These are phyloP conservation scores for Psilanteris sp. DNA, from an alignment of 1,140 invertebrate species.

Conservation along the genomic window DNA sequence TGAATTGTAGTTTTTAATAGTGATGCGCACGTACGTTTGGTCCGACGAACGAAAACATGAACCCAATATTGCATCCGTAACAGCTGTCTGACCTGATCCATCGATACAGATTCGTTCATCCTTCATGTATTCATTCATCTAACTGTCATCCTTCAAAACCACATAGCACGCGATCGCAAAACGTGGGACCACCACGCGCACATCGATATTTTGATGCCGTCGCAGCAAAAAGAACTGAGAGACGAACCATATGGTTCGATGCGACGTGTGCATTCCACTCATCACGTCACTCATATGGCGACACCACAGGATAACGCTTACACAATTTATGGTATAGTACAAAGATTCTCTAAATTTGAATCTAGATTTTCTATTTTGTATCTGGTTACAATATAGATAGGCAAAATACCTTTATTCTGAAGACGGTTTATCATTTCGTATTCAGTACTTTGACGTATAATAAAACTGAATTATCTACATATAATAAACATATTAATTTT, in stretches of 20 bases:
- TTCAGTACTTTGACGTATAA: too few species aligned
- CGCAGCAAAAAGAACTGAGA: conserved; percentile 40
- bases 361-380: conserved; percentile 50
- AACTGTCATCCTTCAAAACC: conserved; percentile 59
- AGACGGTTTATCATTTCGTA: not conserved
- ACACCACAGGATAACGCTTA: conserved; percentile 66
- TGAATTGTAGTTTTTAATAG: conserved; percentile 52
- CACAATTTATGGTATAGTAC: conserved; percentile 68
- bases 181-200: conserved; percentile 16
- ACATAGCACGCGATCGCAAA: conserved; percentile 49
- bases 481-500: too few species aligned
- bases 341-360: conserved; percentile 72
- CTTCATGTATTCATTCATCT: conserved; percentile 55
- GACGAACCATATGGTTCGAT: conserved; percentile 39
- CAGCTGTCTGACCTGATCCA: conserved; percentile 63
- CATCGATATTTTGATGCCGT: conserved; percentile 8
- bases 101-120: conserved; percentile 56
- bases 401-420: conserved; percentile 12
- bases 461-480: too few species aligned
- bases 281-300: conserved; percentile 41
- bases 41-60: conserved; percentile 34
- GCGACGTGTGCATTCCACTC: conserved; percentile 47
- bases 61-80: conserved; percentile 58
- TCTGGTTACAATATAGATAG: conserved; percentile 1
- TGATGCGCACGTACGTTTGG: conserved; percentile 17